A percentile compares a stretch with the other conserved stretches of the same genome.
phyloP scores from a whole-genome alignment of 1,140 invertebrate genomes.

The Oryzaephilus surinamensis region DNA sequence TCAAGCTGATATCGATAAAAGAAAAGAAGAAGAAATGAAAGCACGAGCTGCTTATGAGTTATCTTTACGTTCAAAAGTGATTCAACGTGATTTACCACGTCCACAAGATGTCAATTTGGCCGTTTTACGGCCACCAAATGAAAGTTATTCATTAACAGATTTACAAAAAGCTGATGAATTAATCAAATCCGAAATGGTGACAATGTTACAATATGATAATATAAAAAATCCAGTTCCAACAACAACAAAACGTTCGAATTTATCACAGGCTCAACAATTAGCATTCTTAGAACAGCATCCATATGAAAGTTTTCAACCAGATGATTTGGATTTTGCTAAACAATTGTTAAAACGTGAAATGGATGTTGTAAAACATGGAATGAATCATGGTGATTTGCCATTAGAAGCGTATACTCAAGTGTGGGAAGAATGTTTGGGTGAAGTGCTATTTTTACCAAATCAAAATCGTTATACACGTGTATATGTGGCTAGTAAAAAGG shows the following conservation, averaged over 20 bases:
- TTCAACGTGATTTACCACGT: conserved; percentile 81
- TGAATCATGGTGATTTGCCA: conserved; percentile 89
- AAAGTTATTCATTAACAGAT: conserved; percentile 68
- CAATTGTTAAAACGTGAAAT: conserved; percentile 70
- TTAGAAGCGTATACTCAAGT: conserved; percentile 57
- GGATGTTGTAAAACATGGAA: conserved; percentile 81
- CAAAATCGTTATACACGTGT: conserved; percentile 70
- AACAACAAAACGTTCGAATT: conserved; percentile 29
- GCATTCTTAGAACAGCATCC: conserved; percentile 78
- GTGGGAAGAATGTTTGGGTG: conserved; percentile 92
- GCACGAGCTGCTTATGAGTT: conserved; percentile 52
- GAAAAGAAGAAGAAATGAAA: conserved; percentile 46
- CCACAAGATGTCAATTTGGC: conserved; percentile 78
- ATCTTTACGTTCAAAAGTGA: conserved; percentile 71
- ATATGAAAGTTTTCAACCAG: conserved; percentile 59
- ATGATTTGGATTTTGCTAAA: conserved; percentile 62
- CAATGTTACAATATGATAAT: conserved; percentile 88
- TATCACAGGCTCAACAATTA: conserved; percentile 57
- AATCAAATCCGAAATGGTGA: conserved; percentile 94
- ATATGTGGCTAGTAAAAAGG: conserved; percentile 96
- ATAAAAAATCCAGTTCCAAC: conserved; percentile 38
- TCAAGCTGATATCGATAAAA: conserved; percentile 82
- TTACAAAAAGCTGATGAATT: conserved; percentile 93
- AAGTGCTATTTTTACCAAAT: conserved; percentile 39
- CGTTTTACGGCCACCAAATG: conserved; percentile 61